A percentile compares a stretch with the other conserved stretches of the same genome.
phyloP scores from a whole-genome alignment of 2,888 invertebrate genomes.

The Eurytoma adleriae region DNA sequence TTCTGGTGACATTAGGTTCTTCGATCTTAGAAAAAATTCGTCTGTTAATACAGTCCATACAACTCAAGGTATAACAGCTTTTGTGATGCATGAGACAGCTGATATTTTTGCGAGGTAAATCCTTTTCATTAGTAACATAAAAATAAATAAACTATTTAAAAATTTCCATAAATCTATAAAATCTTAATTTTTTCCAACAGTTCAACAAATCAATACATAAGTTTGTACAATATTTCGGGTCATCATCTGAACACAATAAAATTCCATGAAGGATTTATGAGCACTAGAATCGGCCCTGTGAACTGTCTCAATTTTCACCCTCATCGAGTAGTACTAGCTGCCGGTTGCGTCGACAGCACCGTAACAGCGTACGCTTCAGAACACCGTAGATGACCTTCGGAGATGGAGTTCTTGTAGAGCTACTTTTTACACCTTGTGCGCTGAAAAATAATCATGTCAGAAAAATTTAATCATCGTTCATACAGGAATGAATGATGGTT shows the following conservation, averaged over 20 bases:
- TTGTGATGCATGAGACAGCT: constrained; percentile 88
- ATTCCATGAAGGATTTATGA: constrained; percentile 94
- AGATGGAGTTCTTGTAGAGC: constrained; percentile 69
- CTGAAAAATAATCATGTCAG: constrained; percentile 16
- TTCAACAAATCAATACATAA: constrained; percentile 87
- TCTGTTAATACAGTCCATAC: constrained; percentile 81
- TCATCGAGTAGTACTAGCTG: constrained; percentile 88
- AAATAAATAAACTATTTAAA: not conserved
- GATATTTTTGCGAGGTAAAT: constrained; percentile 90
- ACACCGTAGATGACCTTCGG: constrained; percentile 82
- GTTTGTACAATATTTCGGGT: constrained; percentile 86
- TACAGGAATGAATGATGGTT: not conserved
- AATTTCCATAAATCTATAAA: not conserved
- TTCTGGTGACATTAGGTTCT: constrained; percentile 86
- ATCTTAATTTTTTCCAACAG: constrained; percentile 79
- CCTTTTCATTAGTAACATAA: not conserved
- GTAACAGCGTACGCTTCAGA: constrained; percentile 89
- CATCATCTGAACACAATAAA: constrained; percentile 86
- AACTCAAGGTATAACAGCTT: constrained; percentile 86
- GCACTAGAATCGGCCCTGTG: constrained; percentile 90
- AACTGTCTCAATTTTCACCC: constrained; percentile 94
- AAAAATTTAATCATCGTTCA: constrained; percentile 1
- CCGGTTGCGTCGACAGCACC: constrained; percentile 90
- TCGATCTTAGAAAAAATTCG: constrained; percentile 82
- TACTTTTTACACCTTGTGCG: constrained; percentile 56